These are phyloP conservation scores for Semicossyphus pulcher DNA, from an alignment of 2,113 vertebrate species.

Conservation along the genomic window DNA sequence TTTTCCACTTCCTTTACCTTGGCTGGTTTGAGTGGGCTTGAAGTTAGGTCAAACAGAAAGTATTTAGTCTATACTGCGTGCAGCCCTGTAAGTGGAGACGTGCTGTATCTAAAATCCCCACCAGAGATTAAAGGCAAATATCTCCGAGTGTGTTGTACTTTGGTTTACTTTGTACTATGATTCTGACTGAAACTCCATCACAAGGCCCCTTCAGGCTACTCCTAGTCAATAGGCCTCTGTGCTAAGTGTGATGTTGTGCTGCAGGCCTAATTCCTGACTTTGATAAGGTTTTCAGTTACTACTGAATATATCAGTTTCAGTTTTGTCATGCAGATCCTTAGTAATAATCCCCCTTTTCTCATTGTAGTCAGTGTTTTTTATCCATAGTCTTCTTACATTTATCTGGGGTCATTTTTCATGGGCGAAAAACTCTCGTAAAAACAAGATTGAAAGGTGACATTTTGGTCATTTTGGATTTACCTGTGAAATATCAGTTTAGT, in stretches of 20 bases:
- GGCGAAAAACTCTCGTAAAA: conserved; percentile 9
- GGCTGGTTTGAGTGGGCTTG: conserved; percentile 20
- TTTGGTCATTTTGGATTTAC: background rate
- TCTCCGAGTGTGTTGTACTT: conserved; percentile 45
- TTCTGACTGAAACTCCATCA: conserved; percentile 66
- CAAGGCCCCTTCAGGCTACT: conserved; percentile 49
- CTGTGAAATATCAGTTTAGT: conserved; percentile 16
- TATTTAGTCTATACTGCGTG: conserved; percentile 56
- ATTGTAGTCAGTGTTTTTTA: conserved; percentile 32
- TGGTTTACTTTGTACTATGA: conserved; percentile 56
- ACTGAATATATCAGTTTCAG: conserved; percentile 60
- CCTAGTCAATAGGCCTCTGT: conserved; percentile 55
- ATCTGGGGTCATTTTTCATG: conserved; percentile 18
- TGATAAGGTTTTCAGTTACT: conserved; percentile 65
- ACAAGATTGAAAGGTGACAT: background rate
- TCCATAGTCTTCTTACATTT: background rate
- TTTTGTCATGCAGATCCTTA: conserved; percentile 32
- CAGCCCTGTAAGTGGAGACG: conserved; percentile 47
- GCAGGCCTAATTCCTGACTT: conserved; percentile 65
- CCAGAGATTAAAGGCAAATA: conserved; percentile 53
- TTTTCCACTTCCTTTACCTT: conserved; percentile 5
- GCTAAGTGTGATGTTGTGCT: conserved; percentile 60
- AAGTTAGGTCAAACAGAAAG: conserved; percentile 43
- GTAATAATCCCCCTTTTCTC: conserved; percentile 20
- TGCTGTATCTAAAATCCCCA: conserved; percentile 51